Evolutionary conservation across 2,888 invertebrate genomes (phyloP).

Genomic region (Amorpha juglandis): DNA sequence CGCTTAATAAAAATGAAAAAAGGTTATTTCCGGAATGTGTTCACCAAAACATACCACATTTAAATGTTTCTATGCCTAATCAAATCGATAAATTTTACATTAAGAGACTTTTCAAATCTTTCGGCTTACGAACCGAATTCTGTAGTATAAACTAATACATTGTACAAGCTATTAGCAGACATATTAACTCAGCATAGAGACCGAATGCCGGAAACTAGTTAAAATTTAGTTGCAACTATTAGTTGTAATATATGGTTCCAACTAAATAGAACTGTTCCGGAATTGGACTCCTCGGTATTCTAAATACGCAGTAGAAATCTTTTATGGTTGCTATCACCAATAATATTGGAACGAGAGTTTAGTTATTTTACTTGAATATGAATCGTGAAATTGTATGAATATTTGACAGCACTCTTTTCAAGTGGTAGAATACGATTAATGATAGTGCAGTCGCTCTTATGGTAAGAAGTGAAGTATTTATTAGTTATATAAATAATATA

Average conservation of each 20-base stretch:
- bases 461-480: no score
- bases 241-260: background rate
- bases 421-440: no score
- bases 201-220: conserved; percentile 6
- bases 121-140: background rate
- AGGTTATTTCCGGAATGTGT: no score
- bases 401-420: no score
- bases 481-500: no score
- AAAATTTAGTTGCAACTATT: background rate
- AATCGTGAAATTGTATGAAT: no score
- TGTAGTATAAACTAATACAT: background rate
- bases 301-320: background rate
- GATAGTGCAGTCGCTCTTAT: no score
- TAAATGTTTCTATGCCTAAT: background rate
- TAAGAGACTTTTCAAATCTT: background rate
- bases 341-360: background rate
- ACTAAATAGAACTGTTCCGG: background rate
- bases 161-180: background rate
- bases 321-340: background rate
- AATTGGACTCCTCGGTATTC: background rate
- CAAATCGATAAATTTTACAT: background rate
- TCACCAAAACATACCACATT: background rate
- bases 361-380: background rate
- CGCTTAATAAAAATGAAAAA: no score
- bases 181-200: background rate